phyloP scores from a whole-genome alignment of 2,888 invertebrate genomes.

The Psylliodes chrysocephalus region DNA sequence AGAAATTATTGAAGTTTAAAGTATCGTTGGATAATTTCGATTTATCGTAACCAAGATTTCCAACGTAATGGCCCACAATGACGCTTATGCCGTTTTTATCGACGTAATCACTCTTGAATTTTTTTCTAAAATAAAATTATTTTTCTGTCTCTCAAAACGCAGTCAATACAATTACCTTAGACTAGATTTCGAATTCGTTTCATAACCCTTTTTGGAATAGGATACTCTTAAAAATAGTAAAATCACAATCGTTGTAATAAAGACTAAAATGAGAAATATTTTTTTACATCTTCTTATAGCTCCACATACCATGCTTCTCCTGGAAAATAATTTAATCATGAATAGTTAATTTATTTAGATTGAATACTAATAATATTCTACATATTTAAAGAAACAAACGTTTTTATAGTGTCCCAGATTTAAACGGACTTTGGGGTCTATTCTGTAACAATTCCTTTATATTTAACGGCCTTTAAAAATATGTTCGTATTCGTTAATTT shows the following conservation, averaged over 20 bases:
- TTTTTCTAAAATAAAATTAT: constrained; percentile 64
- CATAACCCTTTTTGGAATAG: constrained; percentile 40
- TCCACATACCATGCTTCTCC: constrained; percentile 55
- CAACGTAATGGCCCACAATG: constrained; percentile 89
- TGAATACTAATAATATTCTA: no score
- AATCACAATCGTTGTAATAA: constrained; percentile 50
- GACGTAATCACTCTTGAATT: constrained; percentile 75
- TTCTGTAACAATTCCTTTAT: no score
- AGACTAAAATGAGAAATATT: constrained; percentile 53
- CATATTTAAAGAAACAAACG: no score
- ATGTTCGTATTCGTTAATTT: no score
- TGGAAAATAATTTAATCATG: constrained; percentile 27
- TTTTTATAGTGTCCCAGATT: no score
- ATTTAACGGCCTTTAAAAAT: no score
- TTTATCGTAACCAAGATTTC: constrained; percentile 72
- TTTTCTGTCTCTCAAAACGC: constrained; percentile 20
- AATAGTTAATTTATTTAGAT: no score
- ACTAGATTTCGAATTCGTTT: constrained; percentile 55
- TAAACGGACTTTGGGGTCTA: no score
- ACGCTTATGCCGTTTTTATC: constrained; percentile 82
- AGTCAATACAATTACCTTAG: no score
- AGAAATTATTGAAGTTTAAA: constrained; percentile 81
- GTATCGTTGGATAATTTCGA: constrained; percentile 78
- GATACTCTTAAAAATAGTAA: constrained; percentile 52
- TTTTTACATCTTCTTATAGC: constrained; percentile 58